Percentiles rank a stretch among this genome's conserved stretches.
These are phyloP conservation scores for Cephalopholis sonnerati DNA, from an alignment of 2,113 vertebrate species.

Conservation along the genomic window DNA sequence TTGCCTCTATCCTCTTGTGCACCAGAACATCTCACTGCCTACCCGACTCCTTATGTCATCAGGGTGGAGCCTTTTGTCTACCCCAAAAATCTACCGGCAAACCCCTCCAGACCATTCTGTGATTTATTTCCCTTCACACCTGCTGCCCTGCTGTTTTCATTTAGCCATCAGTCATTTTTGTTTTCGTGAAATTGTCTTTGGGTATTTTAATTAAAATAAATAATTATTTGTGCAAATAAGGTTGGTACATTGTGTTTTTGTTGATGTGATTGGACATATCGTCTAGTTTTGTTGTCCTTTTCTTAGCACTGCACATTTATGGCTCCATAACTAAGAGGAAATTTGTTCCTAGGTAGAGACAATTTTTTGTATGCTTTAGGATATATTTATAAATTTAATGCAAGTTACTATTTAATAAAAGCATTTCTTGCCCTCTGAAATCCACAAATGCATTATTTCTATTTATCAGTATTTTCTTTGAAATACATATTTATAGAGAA, in stretches of 20 bases:
- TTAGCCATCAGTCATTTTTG: not conserved
- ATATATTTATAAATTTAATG: not conserved
- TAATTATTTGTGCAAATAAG: not conserved
- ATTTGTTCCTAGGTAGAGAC: not conserved
- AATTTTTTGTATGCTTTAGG: not conserved
- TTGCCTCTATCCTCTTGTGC: constrained; percentile 70
- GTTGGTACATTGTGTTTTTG: not conserved
- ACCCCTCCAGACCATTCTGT: constrained; percentile 24
- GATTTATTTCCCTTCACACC: not conserved
- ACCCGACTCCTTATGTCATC: constrained; percentile 53
- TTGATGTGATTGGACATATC: not conserved
- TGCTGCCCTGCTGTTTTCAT: not conserved
- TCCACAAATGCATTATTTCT: not conserved
- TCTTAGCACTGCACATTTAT: not conserved
- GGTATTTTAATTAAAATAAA: not conserved
- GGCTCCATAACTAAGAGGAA: not conserved
- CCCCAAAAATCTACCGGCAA: constrained; percentile 32
- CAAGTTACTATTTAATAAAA: not conserved
- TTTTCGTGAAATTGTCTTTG: not conserved
- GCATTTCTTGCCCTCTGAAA: not conserved
- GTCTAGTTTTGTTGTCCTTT: not conserved
- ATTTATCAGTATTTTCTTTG: not conserved
- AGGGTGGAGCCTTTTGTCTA: constrained; percentile 34
- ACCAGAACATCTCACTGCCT: constrained; percentile 62
- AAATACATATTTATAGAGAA: not conserved